Evolutionary conservation across 2,113 vertebrate species (phyloP), one percentile per base, ranked within the genome.

Genomic region (Dromas ardeola): DNA sequence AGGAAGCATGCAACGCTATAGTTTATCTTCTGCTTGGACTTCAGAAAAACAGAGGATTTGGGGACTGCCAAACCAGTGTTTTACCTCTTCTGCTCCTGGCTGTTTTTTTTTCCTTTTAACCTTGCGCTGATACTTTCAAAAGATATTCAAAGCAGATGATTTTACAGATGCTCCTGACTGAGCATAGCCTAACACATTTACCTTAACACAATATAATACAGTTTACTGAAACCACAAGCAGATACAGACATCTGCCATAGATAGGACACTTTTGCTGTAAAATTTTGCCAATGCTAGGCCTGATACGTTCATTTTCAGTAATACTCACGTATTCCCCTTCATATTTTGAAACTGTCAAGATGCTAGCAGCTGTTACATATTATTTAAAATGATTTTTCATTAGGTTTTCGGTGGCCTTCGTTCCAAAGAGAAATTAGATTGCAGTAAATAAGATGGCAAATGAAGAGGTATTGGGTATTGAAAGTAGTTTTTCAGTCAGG

Each of bases 151-250:
- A 95, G 61, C 63, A 92, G 65, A 63, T 93, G 43, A 93, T 76
- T 95, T 92, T 91, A 91, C 76, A 94, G 88, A 93, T 96, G 74
- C 81, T 88, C 26, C 93, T 83, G 71, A 66, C 40, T 80, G n/a
- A 90, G 45, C 70, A 52, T 1, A 88, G 56, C 27, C 86, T 78
- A 91, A 94, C 29, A 86, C 84, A 94, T 65, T 94, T 76, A 76
- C 45, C 62, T 80, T 80, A 92, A 56, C 62, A 47, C 15, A 59
- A 36, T 53, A 21, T 90, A 95, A 96, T 38, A 67, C 3, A 61
- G 67, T 90, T 97, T 94, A 86, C 50, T 66, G 55, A 95, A 93
- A 79, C 52, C 76, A 79, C 80, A 95, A 95, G 91, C 95, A 96
- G 95, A 89, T 72, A 81, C 56, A 79, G 87, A 95, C 70, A 89